Base-by-base conservation (phyloP, 2,113 vertebrate genomes). In the Psilopsiagon aymara region DNA sequence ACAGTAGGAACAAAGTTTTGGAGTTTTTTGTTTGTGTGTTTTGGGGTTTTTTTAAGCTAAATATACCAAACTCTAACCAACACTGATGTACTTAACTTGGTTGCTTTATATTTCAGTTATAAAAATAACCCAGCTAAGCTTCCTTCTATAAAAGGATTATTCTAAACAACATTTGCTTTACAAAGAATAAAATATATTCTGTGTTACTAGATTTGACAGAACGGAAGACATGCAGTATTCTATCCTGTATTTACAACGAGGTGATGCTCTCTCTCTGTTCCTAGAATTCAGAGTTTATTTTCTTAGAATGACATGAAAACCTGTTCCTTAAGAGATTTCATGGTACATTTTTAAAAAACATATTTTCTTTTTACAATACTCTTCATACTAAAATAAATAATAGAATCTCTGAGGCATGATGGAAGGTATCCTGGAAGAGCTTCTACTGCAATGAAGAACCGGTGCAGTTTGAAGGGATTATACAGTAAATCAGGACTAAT, bases 61-160 rank as follows among this genome's bases (percentile, higher is more conserved):
- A 68, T 82, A 78, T 78, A 90, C 62, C 66, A 35, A 75, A 39
- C 89, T 69, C 66, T 86, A 73, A 62, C 71, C 82, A 81, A 78
- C 18, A 27, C 19, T 86, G 81, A 75, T 1, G 2, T 86, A 60
- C 41, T 88, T 57, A 39, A 43, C 35, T 95, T 84, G 12, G 31
- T 69, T 94, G 67, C 67, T 96, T 82, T 95, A 82, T 88, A 80
- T 43, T 80, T 94, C 78, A 67, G 84, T 87, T 83, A 80, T 64
- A 90, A 94, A 95, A 94, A 84, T 82, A 91, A 73, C 62, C 10
- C 33, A 90, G 53, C 19, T 67, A 80, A 86, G 39, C 33, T 89
- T 89, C n/a, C 19, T 85, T 80, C 63, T 93, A 24, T 76, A 59
- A 92, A 86, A 77, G n/a, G 57, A 76, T 88, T 77, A 82, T 92